Evolutionary conservation across 2,888 invertebrate species (phyloP).

Genomic region (Philaethria dido): DNA sequence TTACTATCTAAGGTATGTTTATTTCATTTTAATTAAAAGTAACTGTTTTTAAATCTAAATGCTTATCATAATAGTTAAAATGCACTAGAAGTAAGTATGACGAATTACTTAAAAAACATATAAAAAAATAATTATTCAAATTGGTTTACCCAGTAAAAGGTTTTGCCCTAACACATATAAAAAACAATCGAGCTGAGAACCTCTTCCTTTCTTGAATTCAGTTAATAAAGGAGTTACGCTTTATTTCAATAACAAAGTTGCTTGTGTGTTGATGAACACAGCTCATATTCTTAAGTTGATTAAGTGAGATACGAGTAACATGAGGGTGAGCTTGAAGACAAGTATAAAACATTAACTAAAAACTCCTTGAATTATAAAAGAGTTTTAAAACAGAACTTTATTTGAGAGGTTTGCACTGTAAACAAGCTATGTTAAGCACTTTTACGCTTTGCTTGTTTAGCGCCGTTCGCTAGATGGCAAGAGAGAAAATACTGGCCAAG

Average conservation of each 20-base stretch:
- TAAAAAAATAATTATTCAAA: too few species aligned
- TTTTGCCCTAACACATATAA: too few species aligned
- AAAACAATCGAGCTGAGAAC: too few species aligned
- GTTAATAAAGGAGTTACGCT: too few species aligned
- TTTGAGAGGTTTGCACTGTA: constrained; percentile 41
- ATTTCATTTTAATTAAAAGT: not conserved
- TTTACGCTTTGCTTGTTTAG: constrained; percentile 40
- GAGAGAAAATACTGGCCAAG: constrained; percentile 34
- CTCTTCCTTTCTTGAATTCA: too few species aligned
- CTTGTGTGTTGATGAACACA: not conserved
- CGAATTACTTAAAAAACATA: too few species aligned
- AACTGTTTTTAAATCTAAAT: not conserved
- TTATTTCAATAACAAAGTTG: not conserved
- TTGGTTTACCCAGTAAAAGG: too few species aligned
- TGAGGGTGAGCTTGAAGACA: constrained; percentile 18
- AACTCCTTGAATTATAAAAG: constrained; percentile 27
- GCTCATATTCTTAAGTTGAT: constrained; percentile 14
- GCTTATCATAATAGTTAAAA: not conserved
- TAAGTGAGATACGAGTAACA: constrained; percentile 11
- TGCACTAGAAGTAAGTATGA: too few species aligned
- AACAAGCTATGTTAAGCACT: constrained; percentile 42
- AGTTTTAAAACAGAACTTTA: constrained; percentile 40
- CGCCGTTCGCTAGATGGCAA: constrained; percentile 30
- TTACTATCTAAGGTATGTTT: not conserved
- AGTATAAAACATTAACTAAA: constrained; percentile 22